A percentile compares a stretch with the other conserved stretches of the same genome.
phyloP scores from a whole-genome alignment of 2,113 vertebrate genomes.

The Scomber scombrus region DNA sequence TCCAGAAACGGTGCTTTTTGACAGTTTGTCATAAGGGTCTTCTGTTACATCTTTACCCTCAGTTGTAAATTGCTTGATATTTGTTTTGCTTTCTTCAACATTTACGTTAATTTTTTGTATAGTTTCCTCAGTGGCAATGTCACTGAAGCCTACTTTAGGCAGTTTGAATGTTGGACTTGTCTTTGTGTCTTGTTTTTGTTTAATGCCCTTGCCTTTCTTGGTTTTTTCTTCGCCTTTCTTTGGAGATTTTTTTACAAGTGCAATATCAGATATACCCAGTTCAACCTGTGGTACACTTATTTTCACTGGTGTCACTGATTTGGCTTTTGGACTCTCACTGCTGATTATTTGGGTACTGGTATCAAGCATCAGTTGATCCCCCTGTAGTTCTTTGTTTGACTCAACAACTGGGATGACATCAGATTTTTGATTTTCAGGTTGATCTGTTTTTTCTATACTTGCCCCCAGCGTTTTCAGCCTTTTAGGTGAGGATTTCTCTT shows the following conservation, averaged over 20 bases:
- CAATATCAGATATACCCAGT: slow-evolving; percentile 62
- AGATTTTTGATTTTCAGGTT: slow-evolving; percentile 48
- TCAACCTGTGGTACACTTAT: slow-evolving; percentile 68
- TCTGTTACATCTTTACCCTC: slow-evolving; percentile 33
- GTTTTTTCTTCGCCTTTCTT: slow-evolving; percentile 66
- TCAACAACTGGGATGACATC: slow-evolving; percentile 39
- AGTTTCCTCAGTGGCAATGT: slow-evolving; percentile 58
- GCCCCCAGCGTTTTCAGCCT: slow-evolving; percentile 74
- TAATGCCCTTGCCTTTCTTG: slow-evolving; percentile 51
- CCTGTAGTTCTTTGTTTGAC: slow-evolving; percentile 47
- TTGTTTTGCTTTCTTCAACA: slow-evolving; percentile 28
- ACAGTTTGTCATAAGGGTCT: slow-evolving; percentile 55
- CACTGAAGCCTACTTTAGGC: slow-evolving; percentile 67
- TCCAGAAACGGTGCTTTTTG: slow-evolving; percentile 51
- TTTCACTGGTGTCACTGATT: slow-evolving; percentile 45
- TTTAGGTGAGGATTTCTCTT: slow-evolving; percentile 74
- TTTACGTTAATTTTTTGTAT: slow-evolving; percentile 55
- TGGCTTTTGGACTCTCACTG: slow-evolving; percentile 26
- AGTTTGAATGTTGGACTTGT: slow-evolving; percentile 68
- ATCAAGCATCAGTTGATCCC: slow-evolving; percentile 46
- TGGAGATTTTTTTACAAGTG: slow-evolving; percentile 59
- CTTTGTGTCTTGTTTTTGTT: slow-evolving; percentile 58
- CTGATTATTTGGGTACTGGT: slow-evolving; percentile 38
- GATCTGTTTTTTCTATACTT: slow-evolving; percentile 71
- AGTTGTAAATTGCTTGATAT: slow-evolving; percentile 5